phyloP scores from a whole-genome alignment of 2,113 vertebrate genomes.

The Eleginops maclovinus region DNA sequence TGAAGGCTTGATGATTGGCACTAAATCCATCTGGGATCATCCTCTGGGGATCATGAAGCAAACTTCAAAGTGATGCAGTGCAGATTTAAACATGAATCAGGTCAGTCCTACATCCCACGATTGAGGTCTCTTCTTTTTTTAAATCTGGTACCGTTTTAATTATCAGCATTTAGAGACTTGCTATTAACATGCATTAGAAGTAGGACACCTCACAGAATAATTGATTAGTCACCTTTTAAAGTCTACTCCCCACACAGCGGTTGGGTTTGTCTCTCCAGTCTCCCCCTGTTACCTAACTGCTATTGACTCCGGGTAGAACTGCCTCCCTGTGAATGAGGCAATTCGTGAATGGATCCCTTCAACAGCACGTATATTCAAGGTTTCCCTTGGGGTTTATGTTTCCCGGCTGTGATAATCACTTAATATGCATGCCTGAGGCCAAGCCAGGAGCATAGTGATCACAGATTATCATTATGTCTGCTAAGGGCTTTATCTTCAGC shows the following conservation, averaged over 20 bases:
- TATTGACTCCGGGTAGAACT: constrained; percentile 31
- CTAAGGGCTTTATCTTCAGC: constrained; percentile 57
- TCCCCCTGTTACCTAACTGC: constrained; percentile 36
- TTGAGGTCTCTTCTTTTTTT: neutral
- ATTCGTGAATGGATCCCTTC: constrained; percentile 53
- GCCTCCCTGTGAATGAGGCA: constrained; percentile 25
- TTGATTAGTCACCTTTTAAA: constrained; percentile 51
- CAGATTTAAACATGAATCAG: neutral
- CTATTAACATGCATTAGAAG: neutral
- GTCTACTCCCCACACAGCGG: constrained; percentile 3
- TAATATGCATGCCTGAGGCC: constrained; percentile 55
- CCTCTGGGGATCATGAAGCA: neutral
- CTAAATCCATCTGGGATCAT: neutral
- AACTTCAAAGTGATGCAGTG: neutral
- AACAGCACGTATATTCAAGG: constrained; percentile 45
- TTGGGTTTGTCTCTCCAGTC: constrained; percentile 22
- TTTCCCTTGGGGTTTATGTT: constrained; percentile 43
- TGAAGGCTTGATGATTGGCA: neutral
- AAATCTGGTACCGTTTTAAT: neutral
- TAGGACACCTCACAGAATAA: constrained; percentile 7
- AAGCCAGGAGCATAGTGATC: constrained; percentile 43
- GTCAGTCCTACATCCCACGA: neutral
- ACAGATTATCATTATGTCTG: constrained; percentile 54
- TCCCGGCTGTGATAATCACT: constrained; percentile 57
- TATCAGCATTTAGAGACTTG: neutral